Conservation (phyloP, 2,888 invertebrate species). For the Temnothorax rugatulus region DNA sequence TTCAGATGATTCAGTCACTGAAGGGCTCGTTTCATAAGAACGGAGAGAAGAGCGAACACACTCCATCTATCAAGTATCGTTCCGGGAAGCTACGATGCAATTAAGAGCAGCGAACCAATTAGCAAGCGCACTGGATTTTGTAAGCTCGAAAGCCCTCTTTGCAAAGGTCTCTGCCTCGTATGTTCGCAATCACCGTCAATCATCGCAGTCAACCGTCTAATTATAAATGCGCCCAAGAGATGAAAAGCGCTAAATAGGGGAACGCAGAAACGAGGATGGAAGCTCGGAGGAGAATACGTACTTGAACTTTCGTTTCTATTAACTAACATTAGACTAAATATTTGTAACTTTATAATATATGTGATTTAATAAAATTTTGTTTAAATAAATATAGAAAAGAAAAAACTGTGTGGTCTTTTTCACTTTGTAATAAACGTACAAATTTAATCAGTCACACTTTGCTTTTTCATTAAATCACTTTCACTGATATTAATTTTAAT, state of each 20-base stretch:
- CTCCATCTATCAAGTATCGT: constrained; percentile 40
- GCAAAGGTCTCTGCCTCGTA: constrained; percentile 37
- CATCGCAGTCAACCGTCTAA: constrained; percentile 45
- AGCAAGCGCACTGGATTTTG: constrained; percentile 57
- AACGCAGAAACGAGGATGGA: not conserved
- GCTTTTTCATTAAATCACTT: not conserved
- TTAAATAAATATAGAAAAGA: not conserved
- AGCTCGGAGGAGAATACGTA: not conserved
- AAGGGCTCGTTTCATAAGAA: constrained; percentile 8
- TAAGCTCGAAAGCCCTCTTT: constrained; percentile 35
- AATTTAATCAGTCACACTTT: not conserved
- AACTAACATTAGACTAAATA: not conserved
- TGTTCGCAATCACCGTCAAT: constrained; percentile 41
- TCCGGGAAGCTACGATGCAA: constrained; percentile 59
- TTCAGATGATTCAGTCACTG: constrained; percentile 3
- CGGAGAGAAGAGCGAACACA: constrained; percentile 13
- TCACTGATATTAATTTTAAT: not conserved
- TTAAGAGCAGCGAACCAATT: constrained; percentile 69
- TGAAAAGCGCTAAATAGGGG: constrained; percentile 13
- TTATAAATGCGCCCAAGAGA: constrained; percentile 33
- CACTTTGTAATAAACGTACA: not conserved
- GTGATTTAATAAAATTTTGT: not conserved
- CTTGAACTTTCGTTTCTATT: not conserved
- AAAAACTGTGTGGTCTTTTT: not conserved
- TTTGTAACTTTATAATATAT: not conserved